Conservation (phyloP, 92 coral and sea anemone species). For the Epizoanthus ramosus region DNA sequence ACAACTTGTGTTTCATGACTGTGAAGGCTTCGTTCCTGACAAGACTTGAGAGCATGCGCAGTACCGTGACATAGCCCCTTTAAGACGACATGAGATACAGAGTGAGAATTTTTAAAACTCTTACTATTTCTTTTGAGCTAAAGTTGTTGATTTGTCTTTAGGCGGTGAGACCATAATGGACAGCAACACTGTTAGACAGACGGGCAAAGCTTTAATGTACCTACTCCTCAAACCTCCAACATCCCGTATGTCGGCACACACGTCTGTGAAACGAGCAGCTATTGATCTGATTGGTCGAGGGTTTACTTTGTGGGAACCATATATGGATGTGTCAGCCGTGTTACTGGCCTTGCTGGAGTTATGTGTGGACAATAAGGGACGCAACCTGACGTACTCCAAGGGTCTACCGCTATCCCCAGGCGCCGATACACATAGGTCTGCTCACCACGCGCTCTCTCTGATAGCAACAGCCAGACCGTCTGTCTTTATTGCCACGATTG, state of each 20-base stretch:
- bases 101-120: too few species aligned
- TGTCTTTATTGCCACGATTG: conserved; percentile 92
- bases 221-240: conserved; percentile 89
- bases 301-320: conserved; percentile 97
- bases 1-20: too few species aligned
- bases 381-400: conserved; percentile 82
- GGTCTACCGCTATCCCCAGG: conserved; percentile 98
- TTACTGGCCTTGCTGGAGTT: conserved; percentile 88
- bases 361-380: conserved; percentile 88
- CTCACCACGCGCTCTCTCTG: conserved; percentile 95
- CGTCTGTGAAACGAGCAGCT: conserved; percentile 96
- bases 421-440: conserved; percentile 94
- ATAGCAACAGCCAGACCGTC: conserved; percentile 95
- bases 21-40: too few species aligned
- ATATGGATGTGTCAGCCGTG: conserved; percentile 99
- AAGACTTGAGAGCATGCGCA: too few species aligned
- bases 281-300: conserved; percentile 99
- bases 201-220: conserved; percentile 97
- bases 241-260: conserved; percentile 82
- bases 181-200: conserved; percentile 83
- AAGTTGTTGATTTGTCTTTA: conserved; percentile 1
- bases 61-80: too few species aligned
- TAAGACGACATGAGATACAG: too few species aligned
- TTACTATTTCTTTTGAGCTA: not conserved
- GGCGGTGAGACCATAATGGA: conserved; percentile 80